Evolutionary conservation across 2,888 invertebrate genomes (phyloP).

Genomic region (Apocheima hispidaria): DNA sequence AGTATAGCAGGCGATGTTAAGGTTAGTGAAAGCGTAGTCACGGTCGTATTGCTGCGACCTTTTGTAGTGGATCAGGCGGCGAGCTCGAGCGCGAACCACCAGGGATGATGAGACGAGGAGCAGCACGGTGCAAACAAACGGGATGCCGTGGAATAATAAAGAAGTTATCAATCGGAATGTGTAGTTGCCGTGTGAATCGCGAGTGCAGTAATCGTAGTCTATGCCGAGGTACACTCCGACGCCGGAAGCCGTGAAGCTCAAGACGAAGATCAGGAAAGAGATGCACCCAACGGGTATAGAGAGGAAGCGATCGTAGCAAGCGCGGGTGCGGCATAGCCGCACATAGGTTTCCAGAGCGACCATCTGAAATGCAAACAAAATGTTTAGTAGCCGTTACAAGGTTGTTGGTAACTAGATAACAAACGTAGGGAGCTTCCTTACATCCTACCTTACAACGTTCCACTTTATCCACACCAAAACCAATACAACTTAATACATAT

Average conservation of each 20-base stretch:
- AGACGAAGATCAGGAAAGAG: conserved; percentile 84
- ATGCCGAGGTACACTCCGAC: conserved; percentile 87
- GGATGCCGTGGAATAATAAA: conserved; percentile 86
- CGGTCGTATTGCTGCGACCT: conserved; percentile 87
- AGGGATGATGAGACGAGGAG: conserved; percentile 82
- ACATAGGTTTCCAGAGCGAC: conserved; percentile 89
- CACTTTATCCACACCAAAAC: too few relatives aligned
- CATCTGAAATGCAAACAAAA: conserved; percentile 56
- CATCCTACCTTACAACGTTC: too few relatives aligned
- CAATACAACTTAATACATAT: too few relatives aligned
- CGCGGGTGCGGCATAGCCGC: conserved; percentile 82
- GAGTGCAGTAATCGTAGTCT: conserved; percentile 90
- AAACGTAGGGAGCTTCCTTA: too few relatives aligned
- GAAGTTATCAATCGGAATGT: conserved; percentile 86
- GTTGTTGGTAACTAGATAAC: too few relatives aligned
- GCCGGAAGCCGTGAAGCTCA: conserved; percentile 84
- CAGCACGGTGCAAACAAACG: conserved; percentile 83
- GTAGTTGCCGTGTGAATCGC: conserved; percentile 82
- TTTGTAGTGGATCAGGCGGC: conserved; percentile 84
- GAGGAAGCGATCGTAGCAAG: conserved; percentile 75
- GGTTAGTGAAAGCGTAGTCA: conserved; percentile 87
- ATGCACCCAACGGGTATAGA: conserved; percentile 79
- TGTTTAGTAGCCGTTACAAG: too few relatives aligned
- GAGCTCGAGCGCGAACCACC: conserved; percentile 81
- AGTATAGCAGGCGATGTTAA: conserved; percentile 88